These are phyloP conservation scores for Apteryx owenii DNA, from an alignment of 2,113 vertebrate genomes.

Conservation along the genomic window DNA sequence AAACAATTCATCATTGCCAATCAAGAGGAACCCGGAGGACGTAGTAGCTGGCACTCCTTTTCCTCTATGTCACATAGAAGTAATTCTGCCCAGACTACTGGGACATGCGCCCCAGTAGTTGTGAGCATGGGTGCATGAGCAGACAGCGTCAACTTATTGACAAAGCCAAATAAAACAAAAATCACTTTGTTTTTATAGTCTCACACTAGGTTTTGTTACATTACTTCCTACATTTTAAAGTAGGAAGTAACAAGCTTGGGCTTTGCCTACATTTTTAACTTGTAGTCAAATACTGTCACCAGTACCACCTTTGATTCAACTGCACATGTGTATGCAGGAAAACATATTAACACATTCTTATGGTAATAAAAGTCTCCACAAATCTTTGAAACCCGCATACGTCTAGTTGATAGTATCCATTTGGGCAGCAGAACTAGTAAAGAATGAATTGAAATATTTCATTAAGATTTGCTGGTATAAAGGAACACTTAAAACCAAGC, in stretches of 20 bases:
- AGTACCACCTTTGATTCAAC: neutral
- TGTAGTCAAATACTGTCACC: neutral
- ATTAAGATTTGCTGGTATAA: neutral
- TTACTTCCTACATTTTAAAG: neutral
- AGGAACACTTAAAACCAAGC: neutral
- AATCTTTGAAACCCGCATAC: neutral
- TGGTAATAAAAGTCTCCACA: neutral
- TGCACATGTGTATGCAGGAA: neutral
- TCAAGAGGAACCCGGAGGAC: neutral
- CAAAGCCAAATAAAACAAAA: neutral
- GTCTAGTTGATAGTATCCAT: neutral
- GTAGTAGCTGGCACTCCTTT: neutral
- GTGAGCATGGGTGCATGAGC: neutral
- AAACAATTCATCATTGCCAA: neutral
- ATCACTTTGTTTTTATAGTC: neutral
- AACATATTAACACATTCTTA: neutral
- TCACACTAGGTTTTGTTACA: neutral
- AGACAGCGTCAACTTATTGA: neutral
- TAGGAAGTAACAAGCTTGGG: neutral
- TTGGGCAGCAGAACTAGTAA: neutral
- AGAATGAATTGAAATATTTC: neutral
- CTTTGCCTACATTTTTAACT: neutral
- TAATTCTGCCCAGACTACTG: neutral
- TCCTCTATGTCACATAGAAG: neutral
- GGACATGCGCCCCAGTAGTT: neutral